Conservation (phyloP, 2,113 vertebrate species). For the Pseudonaja textilis region DNA sequence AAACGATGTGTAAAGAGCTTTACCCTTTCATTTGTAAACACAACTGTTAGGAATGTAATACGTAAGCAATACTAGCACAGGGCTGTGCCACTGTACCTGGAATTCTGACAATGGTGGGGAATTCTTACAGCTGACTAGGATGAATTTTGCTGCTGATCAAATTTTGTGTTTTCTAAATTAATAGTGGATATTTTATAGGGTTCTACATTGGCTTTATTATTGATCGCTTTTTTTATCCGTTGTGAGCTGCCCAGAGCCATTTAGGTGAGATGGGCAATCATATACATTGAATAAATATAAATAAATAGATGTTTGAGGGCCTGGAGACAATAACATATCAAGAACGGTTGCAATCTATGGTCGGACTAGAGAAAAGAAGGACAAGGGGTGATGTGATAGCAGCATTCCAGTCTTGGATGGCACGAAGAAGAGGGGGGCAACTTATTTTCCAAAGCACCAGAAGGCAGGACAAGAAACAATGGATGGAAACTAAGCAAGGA, state of each 20-base stretch:
- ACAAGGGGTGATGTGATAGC: too few species aligned
- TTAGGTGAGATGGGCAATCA: background rate
- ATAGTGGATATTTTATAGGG: background rate
- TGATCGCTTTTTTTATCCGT: background rate
- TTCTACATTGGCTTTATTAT: background rate
- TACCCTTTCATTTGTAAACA: background rate
- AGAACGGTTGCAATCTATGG: too few species aligned
- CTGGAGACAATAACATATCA: too few species aligned
- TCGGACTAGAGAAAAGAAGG: too few species aligned
- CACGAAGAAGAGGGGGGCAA: too few species aligned
- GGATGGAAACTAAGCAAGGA: too few species aligned
- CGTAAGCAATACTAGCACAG: background rate
- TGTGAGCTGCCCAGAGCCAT: background rate
- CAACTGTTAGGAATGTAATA: background rate
- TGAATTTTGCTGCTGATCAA: background rate
- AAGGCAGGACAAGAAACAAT: too few species aligned
- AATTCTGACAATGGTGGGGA: background rate
- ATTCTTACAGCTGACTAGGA: background rate
- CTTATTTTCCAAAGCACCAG: too few species aligned
- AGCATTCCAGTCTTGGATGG: too few species aligned
- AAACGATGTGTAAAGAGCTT: conserved; percentile 33
- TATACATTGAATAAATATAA: background rate
- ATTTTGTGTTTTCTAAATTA: background rate
- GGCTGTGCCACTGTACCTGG: background rate
- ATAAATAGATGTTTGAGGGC: background rate